These are phyloP conservation scores for Nerophis ophidion DNA, from an alignment of 2,113 vertebrate genomes.

Conservation along the genomic window DNA sequence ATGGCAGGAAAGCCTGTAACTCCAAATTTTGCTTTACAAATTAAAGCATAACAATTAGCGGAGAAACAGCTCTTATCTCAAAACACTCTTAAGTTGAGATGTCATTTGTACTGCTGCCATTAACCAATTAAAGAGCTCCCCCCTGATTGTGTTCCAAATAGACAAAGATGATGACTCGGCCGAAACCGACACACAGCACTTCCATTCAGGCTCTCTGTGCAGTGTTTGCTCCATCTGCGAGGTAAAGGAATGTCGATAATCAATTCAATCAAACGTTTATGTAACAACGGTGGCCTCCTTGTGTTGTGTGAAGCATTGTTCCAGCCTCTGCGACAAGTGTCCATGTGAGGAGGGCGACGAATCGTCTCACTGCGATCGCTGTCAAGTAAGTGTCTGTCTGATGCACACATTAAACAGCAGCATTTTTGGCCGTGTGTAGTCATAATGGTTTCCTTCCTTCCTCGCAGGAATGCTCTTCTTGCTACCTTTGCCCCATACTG, in stretches of 20 bases:
- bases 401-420: neutral
- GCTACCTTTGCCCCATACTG: constrained; percentile 78
- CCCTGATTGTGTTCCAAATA: constrained; percentile 12
- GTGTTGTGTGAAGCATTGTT: constrained; percentile 66
- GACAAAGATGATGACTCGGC: constrained; percentile 24
- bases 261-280: neutral
- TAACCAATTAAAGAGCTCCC: no score
- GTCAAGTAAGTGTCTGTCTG: constrained; percentile 64
- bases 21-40: no score
- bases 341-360: constrained; percentile 78
- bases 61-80: no score
- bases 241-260: constrained; percentile 50
- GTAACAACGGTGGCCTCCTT: neutral
- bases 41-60: no score
- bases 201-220: constrained; percentile 78
- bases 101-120: no score
- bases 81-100: no score
- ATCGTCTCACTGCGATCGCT: constrained; percentile 73
- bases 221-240: constrained; percentile 79
- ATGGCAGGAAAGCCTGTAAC: no score
- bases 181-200: constrained; percentile 44
- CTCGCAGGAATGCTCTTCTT: constrained; percentile 76
- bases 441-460: constrained; percentile 1
- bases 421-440: neutral
- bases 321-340: constrained; percentile 70